Evolutionary conservation across 2,888 invertebrate genomes (phyloP).

Genomic region (Plebejus argus): DNA sequence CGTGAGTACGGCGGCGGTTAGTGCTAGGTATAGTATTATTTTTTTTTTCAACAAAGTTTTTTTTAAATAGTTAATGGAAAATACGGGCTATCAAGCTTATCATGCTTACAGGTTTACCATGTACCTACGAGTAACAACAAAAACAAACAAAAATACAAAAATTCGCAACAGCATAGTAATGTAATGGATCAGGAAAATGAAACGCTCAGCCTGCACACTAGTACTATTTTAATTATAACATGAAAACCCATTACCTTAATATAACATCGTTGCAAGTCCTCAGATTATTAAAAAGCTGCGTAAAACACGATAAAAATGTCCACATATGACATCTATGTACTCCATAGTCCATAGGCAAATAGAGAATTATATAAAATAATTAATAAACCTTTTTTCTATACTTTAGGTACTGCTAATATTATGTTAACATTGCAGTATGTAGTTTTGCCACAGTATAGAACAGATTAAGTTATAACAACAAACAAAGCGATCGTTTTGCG

Average conservation of each 20-base stretch:
- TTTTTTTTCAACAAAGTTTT: too few species aligned
- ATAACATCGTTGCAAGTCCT: not conserved
- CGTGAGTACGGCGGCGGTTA: too few species aligned
- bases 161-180: not conserved
- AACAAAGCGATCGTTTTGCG: not conserved
- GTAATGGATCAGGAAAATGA: not conserved
- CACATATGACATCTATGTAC: not conserved
- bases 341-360: too few species aligned
- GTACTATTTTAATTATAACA: conserved; percentile 1
- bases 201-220: not conserved
- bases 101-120: not conserved
- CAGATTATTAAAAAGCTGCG: not conserved
- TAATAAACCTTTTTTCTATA: too few species aligned
- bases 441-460: not conserved
- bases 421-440: too few species aligned
- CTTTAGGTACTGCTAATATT: too few species aligned
- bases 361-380: too few species aligned
- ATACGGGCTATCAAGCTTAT: too few species aligned
- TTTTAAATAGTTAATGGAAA: too few species aligned
- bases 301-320: not conserved
- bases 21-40: too few species aligned
- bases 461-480: too few species aligned
- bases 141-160: not conserved
- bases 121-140: not conserved
- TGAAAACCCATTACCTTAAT: not conserved